A percentile compares a stretch with the other conserved stretches of the same genome.
Evolutionary conservation across 23 tunicate genomes (phyloP).

Genomic region (Phallusia fumigata): DNA sequence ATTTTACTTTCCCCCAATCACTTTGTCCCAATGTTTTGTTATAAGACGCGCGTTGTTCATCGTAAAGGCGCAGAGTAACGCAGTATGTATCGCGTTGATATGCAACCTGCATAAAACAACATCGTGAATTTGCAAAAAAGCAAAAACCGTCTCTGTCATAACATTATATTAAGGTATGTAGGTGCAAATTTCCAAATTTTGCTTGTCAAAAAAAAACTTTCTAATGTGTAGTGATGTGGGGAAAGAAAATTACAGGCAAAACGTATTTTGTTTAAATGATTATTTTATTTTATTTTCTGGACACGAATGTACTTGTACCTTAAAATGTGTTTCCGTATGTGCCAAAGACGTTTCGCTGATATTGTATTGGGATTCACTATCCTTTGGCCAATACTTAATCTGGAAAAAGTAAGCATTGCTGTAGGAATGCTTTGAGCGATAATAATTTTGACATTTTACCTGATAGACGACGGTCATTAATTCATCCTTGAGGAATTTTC

Average conservation of each 20-base stretch:
- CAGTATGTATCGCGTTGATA: neutral
- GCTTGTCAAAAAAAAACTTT: too few species aligned
- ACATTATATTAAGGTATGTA: too few species aligned
- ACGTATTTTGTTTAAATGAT: too few species aligned
- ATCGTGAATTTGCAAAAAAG: too few species aligned
- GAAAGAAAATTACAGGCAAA: too few species aligned
- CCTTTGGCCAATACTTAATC: neutral
- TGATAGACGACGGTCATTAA: conserved; percentile 3
- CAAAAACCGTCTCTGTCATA: too few species aligned
- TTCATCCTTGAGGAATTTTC: neutral
- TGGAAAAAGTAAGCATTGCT: neutral
- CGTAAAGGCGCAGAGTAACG: conserved; percentile 3
- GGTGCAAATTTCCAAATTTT: too few species aligned
- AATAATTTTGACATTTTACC: neutral
- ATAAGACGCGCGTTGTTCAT: neutral
- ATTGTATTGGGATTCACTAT: neutral
- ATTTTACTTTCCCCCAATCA: conserved; percentile 15
- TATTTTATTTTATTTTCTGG: too few species aligned
- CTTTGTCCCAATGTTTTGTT: conserved; percentile 20
- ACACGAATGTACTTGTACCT: neutral
- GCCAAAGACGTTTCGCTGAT: neutral
- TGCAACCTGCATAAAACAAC: too few species aligned
- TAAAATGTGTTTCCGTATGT: neutral
- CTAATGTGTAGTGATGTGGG: too few species aligned
- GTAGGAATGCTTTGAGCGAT: neutral